phyloP scores from a whole-genome alignment of 2,797 vertebrate genomes.

The Eulemur rubriventer region DNA sequence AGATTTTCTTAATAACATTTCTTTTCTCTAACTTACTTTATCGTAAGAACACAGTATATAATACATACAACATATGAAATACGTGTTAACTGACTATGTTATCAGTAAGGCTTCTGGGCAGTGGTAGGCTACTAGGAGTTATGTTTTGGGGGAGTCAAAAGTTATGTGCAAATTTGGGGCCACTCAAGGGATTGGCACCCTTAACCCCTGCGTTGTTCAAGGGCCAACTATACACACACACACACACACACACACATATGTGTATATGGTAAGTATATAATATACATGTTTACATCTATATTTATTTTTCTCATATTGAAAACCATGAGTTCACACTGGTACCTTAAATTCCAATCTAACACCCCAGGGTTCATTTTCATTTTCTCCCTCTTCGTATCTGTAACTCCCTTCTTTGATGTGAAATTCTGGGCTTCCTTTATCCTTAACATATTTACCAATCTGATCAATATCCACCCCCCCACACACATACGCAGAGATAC shows the following conservation, averaged over 20 bases:
- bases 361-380: neutral
- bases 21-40: neutral
- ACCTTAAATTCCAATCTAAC: neutral
- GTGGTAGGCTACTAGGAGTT: neutral
- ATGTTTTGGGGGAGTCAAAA: neutral
- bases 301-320: neutral
- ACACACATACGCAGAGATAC: accelerated
- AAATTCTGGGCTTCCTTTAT: neutral
- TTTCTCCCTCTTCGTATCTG: neutral
- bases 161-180: neutral
- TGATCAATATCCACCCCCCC: neutral
- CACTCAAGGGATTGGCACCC: neutral
- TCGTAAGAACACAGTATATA: neutral
- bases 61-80: neutral
- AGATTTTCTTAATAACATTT: neutral
- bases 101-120: neutral
- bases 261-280: accelerated
- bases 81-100: neutral
- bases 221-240: neutral
- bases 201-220: neutral
- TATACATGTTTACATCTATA: accelerated
- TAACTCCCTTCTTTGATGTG: neutral
- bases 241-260: accelerated
- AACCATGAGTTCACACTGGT: neutral
- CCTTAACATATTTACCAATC: neutral